Evolutionary conservation across 2,797 vertebrate genomes (phyloP), one percentile per base, ranked within the genome.

Genomic region (Acipenser ruthenus): DNA sequence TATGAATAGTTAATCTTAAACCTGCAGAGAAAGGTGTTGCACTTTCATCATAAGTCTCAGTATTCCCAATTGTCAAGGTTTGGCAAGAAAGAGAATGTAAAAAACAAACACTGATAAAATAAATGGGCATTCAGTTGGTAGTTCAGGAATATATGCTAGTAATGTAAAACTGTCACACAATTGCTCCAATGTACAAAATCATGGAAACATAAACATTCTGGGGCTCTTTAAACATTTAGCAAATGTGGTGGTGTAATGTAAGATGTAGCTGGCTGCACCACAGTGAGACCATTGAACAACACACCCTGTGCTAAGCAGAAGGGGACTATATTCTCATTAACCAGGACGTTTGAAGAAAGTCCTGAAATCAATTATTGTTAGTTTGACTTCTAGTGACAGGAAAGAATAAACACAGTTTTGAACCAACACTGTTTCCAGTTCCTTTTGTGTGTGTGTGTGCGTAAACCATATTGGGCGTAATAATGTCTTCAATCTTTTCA

Each of bases 131-230:
- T 5, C 11, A 7, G 12, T 47, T 48, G 13, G 49, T 67, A 50
- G 50, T 61, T 50, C 37, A 60, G 51, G 11, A 50, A 49, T n/a
- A 10, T 37, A 48, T 50, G 65, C 65, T 15, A 58, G 65, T 66
- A 66, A 66, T 66, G 58, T 59, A 49, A 56, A 37, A 50, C 8
- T 65, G 64, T 62, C 61, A 66, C 58, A 66, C 66, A 70, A 56
- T 66, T 62, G 13, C 37, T 53, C 60, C 61, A 66, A 52, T 62
- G 49, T 70, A 59, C 60, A 49, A 10, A 64, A 53, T 67, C 68
- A 50, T 67, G 71, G 64, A 70, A 70, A 66, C 65, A 61, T 61
- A 67, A 72, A 37, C 64, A 67, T 60, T 10, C 52, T 59, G 60
- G 37, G n/a, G 13, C 51, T 58, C 60, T 47, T 51, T 60, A 65